A percentile compares a stretch with the other conserved stretches of the same genome.
phyloP scores from a whole-genome alignment of 1,140 invertebrate species.

The Caenorhabditis tropicalis region DNA sequence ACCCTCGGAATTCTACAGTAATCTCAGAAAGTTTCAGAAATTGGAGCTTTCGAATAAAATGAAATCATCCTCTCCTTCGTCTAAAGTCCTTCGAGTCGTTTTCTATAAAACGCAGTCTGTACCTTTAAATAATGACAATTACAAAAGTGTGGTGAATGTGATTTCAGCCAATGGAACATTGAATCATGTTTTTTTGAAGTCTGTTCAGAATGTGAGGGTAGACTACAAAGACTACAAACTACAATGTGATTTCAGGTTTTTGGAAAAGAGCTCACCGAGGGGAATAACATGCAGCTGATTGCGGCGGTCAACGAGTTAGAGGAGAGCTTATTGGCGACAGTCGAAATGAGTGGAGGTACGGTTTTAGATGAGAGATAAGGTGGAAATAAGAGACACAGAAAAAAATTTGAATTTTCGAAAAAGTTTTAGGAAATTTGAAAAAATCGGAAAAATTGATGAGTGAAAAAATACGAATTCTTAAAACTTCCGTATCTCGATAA shows the following conservation, averaged over 20 bases:
- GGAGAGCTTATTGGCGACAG: slow-evolving; percentile 57
- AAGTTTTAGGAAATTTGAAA: no score
- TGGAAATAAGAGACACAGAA: no score
- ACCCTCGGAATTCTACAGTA: not conserved
- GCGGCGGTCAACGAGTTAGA: slow-evolving; percentile 62
- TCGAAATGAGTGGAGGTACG: slow-evolving; percentile 37
- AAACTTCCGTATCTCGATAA: no score
- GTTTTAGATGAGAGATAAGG: not conserved
- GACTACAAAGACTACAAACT: no score
- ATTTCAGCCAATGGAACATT: slow-evolving; percentile 67
- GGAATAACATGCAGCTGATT: slow-evolving; percentile 51
- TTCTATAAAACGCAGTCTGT: slow-evolving; percentile 66
- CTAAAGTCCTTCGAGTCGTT: slow-evolving; percentile 63
- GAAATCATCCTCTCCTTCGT: slow-evolving; percentile 51
- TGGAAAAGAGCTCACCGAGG: slow-evolving; percentile 44
- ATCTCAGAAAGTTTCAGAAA: slow-evolving; percentile 56
- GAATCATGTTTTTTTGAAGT: slow-evolving; percentile 63
- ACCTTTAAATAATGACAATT: slow-evolving; percentile 64
- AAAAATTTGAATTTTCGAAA: not conserved
- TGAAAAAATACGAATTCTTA: no score
- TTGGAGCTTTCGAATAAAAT: slow-evolving; percentile 66
- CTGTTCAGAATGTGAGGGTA: slow-evolving; percentile 62
- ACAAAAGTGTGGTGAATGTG: slow-evolving; percentile 66
- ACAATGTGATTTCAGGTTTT: slow-evolving; percentile 58
- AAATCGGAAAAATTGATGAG: no score